These are phyloP conservation scores for Mamestra configurata DNA, from an alignment of 1,140 invertebrate genomes.

Conservation along the genomic window DNA sequence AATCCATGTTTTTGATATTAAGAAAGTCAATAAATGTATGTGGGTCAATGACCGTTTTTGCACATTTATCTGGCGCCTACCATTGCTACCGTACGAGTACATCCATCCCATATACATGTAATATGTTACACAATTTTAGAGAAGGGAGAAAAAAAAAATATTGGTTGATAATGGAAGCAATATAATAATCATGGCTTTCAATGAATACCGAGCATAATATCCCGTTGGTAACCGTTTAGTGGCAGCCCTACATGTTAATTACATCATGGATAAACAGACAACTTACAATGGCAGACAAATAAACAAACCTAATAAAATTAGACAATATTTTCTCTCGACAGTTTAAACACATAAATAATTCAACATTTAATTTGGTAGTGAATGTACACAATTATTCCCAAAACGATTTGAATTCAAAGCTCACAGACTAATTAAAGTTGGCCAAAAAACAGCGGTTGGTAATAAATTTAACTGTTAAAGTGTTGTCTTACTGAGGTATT, in stretches of 20 bases:
- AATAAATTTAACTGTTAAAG: background rate
- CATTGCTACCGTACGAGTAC: too few relatives aligned
- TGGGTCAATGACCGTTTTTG: too few relatives aligned
- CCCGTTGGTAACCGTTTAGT: too few relatives aligned
- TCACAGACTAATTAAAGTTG: conserved; percentile 1
- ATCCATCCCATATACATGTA: too few relatives aligned
- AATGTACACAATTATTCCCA: background rate
- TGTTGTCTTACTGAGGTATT: background rate
- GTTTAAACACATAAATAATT: conserved; percentile 12
- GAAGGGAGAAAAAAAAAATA: too few relatives aligned
- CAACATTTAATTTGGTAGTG: conserved; percentile 14
- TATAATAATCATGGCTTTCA: too few relatives aligned
- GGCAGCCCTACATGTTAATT: background rate
- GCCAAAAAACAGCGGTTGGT: background rate
- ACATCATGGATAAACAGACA: background rate
- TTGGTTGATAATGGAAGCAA: too few relatives aligned
- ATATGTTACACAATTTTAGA: too few relatives aligned
- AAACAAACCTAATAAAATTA: conserved; percentile 9
- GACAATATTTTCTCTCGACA: background rate
- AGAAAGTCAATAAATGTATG: too few relatives aligned
- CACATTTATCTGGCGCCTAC: too few relatives aligned
- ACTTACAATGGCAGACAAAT: background rate
- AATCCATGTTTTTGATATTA: too few relatives aligned
- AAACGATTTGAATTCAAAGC: conserved; percentile 18
- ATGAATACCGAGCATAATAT: too few relatives aligned